A percentile compares a stretch with the other conserved stretches of the same genome.
Evolutionary conservation across 2,888 invertebrate genomes (phyloP).

Genomic region (Ophraella communa): DNA sequence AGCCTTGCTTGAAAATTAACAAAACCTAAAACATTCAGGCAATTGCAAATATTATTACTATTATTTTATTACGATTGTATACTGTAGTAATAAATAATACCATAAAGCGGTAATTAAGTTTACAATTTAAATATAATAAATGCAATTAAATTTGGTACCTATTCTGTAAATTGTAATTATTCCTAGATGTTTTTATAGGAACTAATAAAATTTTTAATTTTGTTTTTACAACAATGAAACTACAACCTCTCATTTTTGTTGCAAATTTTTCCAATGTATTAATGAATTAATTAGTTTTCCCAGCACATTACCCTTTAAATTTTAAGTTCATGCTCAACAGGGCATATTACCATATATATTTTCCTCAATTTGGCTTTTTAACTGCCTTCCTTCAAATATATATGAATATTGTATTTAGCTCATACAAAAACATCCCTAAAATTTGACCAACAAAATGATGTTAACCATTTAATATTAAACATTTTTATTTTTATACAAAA

Average conservation of each 20-base stretch:
- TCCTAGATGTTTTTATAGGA: not conserved
- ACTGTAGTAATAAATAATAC: not conserved
- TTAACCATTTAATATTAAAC: not conserved
- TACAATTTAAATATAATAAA: not conserved
- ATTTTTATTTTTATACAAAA: not conserved
- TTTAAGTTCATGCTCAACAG: no score
- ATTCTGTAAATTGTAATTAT: conserved; percentile 3
- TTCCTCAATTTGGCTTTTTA: no score
- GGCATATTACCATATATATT: no score
- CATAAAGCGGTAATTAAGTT: not conserved
- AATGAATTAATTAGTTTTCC: no score
- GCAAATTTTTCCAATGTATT: no score
- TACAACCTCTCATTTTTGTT: no score
- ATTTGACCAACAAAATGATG: not conserved
- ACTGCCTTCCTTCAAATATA: no score
- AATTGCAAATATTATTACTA: not conserved
- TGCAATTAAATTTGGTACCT: conserved; percentile 7
- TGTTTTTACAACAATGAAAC: no score
- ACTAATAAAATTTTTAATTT: not conserved
- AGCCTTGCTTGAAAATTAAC: conserved; percentile 10
- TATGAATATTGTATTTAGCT: not conserved
- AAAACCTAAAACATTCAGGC: not conserved
- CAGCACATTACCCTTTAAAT: no score
- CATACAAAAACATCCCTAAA: not conserved
- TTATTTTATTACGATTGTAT: not conserved